A percentile compares a stretch with the other conserved stretches of the same genome.
Conservation (phyloP, 1,140 invertebrate genomes). For the Akabosia matsudoensis region DNA sequence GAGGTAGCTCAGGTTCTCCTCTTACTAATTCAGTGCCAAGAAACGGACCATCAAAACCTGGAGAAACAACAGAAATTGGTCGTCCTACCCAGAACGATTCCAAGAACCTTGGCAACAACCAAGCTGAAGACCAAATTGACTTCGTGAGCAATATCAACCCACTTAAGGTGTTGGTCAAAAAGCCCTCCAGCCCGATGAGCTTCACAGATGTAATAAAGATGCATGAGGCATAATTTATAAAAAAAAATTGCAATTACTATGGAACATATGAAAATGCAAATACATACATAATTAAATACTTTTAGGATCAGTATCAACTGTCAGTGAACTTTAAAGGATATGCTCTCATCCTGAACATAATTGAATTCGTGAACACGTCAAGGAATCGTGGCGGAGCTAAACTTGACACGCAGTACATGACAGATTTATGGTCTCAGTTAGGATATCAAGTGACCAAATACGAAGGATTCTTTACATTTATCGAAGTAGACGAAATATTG, state of each 20-base stretch:
- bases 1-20: too few relatives aligned
- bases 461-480: not conserved
- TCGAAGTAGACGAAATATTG: not conserved
- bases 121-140: not conserved
- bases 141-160: not conserved
- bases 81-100: not conserved
- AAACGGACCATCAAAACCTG: not conserved
- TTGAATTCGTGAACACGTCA: not conserved
- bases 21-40: too few relatives aligned
- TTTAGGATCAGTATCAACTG: not conserved
- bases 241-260: not conserved
- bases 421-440: not conserved
- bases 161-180: not conserved
- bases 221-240: not conserved
- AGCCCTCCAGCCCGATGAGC: not conserved
- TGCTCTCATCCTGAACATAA: not conserved
- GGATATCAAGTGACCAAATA: not conserved
- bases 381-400: not conserved
- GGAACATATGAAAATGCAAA: not conserved
- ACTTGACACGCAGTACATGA: not conserved
- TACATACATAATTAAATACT: not conserved
- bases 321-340: not conserved
- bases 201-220: not conserved
- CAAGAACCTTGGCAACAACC: too few relatives aligned
- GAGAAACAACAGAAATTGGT: not conserved